Evolutionary conservation across 2,797 vertebrate species (phyloP), one percentile per base, ranked within the genome.

Genomic region (Helarctos malayanus): DNA sequence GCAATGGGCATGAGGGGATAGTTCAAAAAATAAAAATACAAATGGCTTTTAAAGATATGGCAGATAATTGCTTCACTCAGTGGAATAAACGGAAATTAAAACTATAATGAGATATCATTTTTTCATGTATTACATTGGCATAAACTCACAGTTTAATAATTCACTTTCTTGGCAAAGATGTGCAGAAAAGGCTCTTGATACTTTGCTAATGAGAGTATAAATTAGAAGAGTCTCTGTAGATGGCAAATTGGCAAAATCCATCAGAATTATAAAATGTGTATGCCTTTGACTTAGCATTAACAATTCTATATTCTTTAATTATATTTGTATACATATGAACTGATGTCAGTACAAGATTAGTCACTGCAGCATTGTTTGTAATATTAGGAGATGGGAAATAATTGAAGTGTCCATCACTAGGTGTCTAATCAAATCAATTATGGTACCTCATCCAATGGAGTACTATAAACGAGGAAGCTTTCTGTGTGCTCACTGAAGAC

Each of bases 1-100:
- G 8, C 45, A 54, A n/a, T 45, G 10, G 27, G 13, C 2, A 3
- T 73, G 38, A 76, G 14, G 27, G 15, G 6, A 21, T 45, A 59
- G n/a, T 92, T 95, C 9, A 89, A 47, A 89, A 79, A 47, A n/a
- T 59, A 49, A 47, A 97, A 73, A 63, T 57, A 71, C 38, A 78
- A 76, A 52, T 78, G 19, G 16, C 61, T 92, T 78, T 89, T 83
- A 80, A 59, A 59, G 19, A 52, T 73, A 90, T 59, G 49, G 65
- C 15, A 89, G n/a, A 4, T 69, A 59, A 56, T 79, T 27, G 18
- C 10, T n/a, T 35, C n/a, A 57, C 13, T 95, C 25, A 86, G 3
- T 89, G 21, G 56, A 93, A 79, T 73, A 90, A 91, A 61, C 25
- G 21, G 89, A 78, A 82, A 41, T 71, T 84, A 82, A 82, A 92